Evolutionary conservation across 2,113 vertebrate genomes (phyloP).

Genomic region (Aphelocoma coerulescens): DNA sequence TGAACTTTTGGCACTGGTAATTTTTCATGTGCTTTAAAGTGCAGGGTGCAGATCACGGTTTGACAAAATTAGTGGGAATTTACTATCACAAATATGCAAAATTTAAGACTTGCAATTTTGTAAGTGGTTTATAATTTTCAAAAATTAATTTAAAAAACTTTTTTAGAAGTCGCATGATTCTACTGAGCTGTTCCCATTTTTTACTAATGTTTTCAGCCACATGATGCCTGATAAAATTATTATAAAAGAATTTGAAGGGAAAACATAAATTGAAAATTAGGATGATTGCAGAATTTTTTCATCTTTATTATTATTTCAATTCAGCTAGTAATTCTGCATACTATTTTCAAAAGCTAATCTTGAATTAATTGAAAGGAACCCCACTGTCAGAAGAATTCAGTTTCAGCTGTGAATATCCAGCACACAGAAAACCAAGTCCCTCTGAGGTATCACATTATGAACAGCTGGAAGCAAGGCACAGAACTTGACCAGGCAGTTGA

Average conservation of each 20-base stretch:
- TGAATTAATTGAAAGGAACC: neutral
- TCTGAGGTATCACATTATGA: neutral
- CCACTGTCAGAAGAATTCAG: neutral
- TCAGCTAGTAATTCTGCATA: neutral
- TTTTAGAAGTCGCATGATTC: fast-evolving
- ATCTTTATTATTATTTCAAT: neutral
- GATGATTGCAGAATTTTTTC: neutral
- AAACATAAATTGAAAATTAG: neutral
- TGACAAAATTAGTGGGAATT: neutral
- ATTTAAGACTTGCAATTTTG: neutral
- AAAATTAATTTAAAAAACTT: neutral
- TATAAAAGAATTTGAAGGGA: neutral
- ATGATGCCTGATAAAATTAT: neutral
- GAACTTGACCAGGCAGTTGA: neutral
- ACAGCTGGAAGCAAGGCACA: neutral
- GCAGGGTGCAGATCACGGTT: neutral
- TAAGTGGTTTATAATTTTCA: neutral
- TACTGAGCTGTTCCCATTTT: neutral
- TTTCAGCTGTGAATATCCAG: neutral
- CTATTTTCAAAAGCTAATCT: neutral
- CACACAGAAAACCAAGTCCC: neutral
- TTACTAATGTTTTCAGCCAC: neutral
- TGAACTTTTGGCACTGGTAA: constrained; percentile 17
- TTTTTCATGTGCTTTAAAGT: constrained; percentile 1
- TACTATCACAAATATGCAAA: neutral